A percentile compares a stretch with the other conserved stretches of the same genome.
Evolutionary conservation across 2,888 invertebrate genomes (phyloP).

Genomic region (Druceiella hillmani): DNA sequence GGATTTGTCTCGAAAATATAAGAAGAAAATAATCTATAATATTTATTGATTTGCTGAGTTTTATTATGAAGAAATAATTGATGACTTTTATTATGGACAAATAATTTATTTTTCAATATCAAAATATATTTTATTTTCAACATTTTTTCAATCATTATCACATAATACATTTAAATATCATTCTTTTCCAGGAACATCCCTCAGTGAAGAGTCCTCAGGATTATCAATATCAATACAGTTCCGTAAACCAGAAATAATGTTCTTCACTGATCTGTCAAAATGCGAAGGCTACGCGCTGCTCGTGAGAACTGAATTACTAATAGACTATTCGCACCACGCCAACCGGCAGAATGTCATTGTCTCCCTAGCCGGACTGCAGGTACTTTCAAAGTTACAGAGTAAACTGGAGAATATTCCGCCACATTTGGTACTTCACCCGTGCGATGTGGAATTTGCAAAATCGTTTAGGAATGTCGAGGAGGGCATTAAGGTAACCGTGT

Average conservation of each 20-base stretch:
- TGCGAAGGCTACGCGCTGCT: slow-evolving; percentile 60
- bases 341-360: slow-evolving; percentile 58
- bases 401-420: slow-evolving; percentile 49
- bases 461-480: slow-evolving; percentile 58
- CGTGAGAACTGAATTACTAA: slow-evolving; percentile 61
- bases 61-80: slow-evolving; percentile 1
- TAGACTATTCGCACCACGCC: slow-evolving; percentile 64
- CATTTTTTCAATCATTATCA: background rate
- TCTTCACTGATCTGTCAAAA: slow-evolving; percentile 62
- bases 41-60: too few species aligned
- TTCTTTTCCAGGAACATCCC: slow-evolving; percentile 39
- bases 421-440: slow-evolving; percentile 60
- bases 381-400: slow-evolving; percentile 55
- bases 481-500: slow-evolving; percentile 59
- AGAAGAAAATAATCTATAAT: too few species aligned
- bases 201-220: slow-evolving; percentile 48
- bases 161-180: background rate
- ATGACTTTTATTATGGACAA: slow-evolving; percentile 2
- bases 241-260: slow-evolving; percentile 71
- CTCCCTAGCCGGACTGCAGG: slow-evolving; percentile 36
- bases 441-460: slow-evolving; percentile 64
- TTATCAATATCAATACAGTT: slow-evolving; percentile 67
- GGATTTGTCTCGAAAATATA: too few species aligned
- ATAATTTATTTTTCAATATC: too few species aligned
- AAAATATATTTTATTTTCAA: too few species aligned